Conservation (phyloP, 2,797 vertebrate species). For the Ceryle rudis region DNA sequence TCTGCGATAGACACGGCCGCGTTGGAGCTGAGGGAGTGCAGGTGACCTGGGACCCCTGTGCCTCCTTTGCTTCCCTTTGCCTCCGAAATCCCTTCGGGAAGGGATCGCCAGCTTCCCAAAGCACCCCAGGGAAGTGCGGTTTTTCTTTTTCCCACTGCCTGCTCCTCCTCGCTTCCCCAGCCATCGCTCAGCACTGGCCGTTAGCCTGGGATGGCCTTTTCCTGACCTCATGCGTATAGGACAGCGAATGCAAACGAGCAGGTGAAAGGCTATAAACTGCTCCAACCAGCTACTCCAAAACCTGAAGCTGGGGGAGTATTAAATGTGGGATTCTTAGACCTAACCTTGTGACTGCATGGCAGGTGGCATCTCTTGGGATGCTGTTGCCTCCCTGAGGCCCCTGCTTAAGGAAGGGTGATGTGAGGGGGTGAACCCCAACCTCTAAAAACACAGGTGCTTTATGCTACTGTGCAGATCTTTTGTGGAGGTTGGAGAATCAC, state of each 20-base stretch:
- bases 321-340: background rate
- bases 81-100: fast-evolving
- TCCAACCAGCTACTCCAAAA: fast-evolving
- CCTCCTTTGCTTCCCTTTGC: background rate
- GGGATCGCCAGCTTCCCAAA: background rate
- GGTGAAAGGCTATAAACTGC: background rate
- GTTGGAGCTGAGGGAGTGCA: fast-evolving
- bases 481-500: background rate
- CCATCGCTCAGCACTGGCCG: fast-evolving
- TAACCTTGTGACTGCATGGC: fast-evolving
- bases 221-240: fast-evolving
- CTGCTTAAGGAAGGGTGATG: too few species aligned
- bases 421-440: background rate
- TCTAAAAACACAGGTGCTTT: background rate
- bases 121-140: fast-evolving
- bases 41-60: fast-evolving
- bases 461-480: background rate
- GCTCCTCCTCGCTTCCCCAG: background rate
- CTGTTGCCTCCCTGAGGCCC: background rate
- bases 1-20: fast-evolving
- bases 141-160: background rate
- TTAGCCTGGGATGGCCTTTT: fast-evolving
- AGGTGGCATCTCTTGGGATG: background rate
- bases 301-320: background rate
- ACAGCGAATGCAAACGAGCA: fast-evolving